A percentile compares a stretch with the other conserved stretches of the same genome.
phyloP scores from a whole-genome alignment of 2,888 invertebrate species.

The Autographa gamma region DNA sequence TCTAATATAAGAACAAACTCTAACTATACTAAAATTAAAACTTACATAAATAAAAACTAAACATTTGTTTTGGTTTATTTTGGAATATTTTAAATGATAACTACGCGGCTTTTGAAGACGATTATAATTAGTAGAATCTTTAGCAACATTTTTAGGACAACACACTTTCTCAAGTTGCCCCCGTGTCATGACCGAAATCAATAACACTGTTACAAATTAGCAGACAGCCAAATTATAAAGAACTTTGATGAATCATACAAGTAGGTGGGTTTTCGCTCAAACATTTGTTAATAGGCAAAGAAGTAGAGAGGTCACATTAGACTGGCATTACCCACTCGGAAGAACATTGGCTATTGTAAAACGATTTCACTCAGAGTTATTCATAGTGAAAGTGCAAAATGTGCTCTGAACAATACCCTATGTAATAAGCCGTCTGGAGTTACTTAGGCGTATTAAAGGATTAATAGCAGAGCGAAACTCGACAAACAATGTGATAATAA shows the following conservation, averaged over 20 bases:
- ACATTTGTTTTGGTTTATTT: neutral
- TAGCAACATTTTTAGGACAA: conserved; percentile 28
- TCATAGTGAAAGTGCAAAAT: conserved; percentile 77
- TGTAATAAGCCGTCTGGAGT: conserved; percentile 55
- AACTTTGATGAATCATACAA: conserved; percentile 58
- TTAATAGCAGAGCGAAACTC: conserved; percentile 25
- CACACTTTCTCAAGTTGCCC: conserved; percentile 62
- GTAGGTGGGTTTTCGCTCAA: conserved; percentile 5
- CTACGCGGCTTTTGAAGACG: neutral
- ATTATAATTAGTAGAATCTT: conserved; percentile 9
- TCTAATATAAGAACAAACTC: too few species aligned
- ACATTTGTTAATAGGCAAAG: conserved; percentile 1
- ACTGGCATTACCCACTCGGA: conserved; percentile 68
- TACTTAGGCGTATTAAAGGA: conserved; percentile 36
- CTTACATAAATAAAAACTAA: too few species aligned
- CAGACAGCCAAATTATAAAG: conserved; percentile 46
- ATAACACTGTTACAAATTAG: conserved; percentile 56
- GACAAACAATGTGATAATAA: conserved; percentile 18
- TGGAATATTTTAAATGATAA: neutral
- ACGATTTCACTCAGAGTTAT: conserved; percentile 77
- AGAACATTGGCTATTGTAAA: conserved; percentile 72
- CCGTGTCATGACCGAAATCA: conserved; percentile 62
- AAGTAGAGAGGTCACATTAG: conserved; percentile 61
- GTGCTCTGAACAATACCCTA: conserved; percentile 70
- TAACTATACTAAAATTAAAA: too few species aligned